Conservation (phyloP, 2,113 vertebrate species). For the Sander lucioperca region DNA sequence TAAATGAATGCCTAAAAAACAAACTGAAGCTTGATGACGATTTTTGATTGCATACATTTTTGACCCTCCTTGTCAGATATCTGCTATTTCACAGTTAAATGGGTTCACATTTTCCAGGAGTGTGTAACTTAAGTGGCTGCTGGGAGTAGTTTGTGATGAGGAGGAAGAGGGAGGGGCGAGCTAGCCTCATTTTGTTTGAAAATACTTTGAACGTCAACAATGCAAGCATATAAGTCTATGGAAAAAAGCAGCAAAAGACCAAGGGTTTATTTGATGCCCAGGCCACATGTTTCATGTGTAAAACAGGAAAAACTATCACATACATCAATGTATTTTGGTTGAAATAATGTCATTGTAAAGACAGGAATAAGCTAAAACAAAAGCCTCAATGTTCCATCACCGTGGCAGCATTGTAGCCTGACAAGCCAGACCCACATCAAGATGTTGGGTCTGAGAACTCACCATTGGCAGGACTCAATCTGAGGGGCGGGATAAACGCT, state of each 20-base stretch:
- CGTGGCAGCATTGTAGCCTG: not conserved
- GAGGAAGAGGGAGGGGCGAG: no score
- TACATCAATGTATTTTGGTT: not conserved
- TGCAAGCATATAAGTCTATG: not conserved
- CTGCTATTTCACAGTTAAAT: not conserved
- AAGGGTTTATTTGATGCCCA: not conserved
- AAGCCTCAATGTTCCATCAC: no score
- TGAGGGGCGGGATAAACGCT: no score
- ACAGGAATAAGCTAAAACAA: not conserved
- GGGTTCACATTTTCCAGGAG: not conserved
- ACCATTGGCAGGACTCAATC: no score
- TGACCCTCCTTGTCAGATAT: slow-evolving; percentile 9
- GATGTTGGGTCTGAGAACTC: no score
- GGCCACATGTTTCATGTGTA: not conserved
- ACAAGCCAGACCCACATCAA: no score
- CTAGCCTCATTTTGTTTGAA: no score
- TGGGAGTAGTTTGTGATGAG: not conserved
- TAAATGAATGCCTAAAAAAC: not conserved
- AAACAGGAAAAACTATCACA: no score
- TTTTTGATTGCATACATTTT: not conserved
- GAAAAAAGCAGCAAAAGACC: not conserved
- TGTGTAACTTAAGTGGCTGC: not conserved
- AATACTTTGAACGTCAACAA: no score
- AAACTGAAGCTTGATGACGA: not conserved
- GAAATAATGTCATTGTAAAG: not conserved